Percentiles rank a stretch among this genome's conserved stretches.
phyloP scores from a whole-genome alignment of 2,113 vertebrate species.

The Salvelinus sp. region DNA sequence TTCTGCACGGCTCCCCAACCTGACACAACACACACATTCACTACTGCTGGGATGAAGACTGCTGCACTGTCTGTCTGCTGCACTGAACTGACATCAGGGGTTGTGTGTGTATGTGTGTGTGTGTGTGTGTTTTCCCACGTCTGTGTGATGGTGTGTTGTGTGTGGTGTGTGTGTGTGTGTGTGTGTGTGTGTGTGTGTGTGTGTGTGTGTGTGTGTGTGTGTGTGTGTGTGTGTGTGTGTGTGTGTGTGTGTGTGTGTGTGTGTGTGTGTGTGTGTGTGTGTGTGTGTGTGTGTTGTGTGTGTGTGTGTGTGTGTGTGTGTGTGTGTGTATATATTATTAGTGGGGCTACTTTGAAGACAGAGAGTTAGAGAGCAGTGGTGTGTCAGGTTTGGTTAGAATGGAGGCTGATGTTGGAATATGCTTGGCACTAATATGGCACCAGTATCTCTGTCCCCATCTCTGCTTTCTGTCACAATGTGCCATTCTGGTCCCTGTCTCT shows the following conservation, averaged over 20 bases:
- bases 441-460: slow-evolving; percentile 96
- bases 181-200: too few relatives aligned
- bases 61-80: slow-evolving; percentile 12
- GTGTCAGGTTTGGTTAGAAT: slow-evolving; percentile 95
- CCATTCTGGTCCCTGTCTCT: slow-evolving; percentile 83
- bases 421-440: slow-evolving; percentile 93
- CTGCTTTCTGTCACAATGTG: slow-evolving; percentile 97
- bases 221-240: too few relatives aligned
- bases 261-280: too few relatives aligned
- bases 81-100: slow-evolving; percentile 71
- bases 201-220: too few relatives aligned
- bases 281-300: too few relatives aligned
- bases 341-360: slow-evolving; percentile 75
- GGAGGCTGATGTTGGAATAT: slow-evolving; percentile 87
- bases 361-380: slow-evolving; percentile 58
- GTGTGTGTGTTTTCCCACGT: slow-evolving; percentile 51
- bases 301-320: background rate
- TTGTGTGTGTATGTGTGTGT: slow-evolving; percentile 38
- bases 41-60: slow-evolving; percentile 59
- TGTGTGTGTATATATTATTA: slow-evolving; percentile 21
- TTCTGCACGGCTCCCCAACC: slow-evolving; percentile 66
- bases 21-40: slow-evolving; percentile 76
- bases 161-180: background rate
- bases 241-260: too few relatives aligned
- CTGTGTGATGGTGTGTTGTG: background rate